Conservation (phyloP, 2,797 vertebrate species). For the Chrysocyon brachyurus region DNA sequence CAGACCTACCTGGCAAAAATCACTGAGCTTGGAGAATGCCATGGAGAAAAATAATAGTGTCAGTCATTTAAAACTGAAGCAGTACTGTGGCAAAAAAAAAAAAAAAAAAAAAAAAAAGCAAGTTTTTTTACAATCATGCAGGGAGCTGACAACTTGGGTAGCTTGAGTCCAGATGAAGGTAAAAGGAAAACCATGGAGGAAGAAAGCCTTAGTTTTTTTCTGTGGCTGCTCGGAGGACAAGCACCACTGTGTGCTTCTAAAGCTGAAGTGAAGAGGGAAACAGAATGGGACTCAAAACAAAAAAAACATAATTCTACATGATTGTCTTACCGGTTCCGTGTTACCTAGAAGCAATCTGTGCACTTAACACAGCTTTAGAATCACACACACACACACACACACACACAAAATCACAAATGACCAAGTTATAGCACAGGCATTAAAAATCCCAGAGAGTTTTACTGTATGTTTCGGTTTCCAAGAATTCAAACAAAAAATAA, state of each 20-base stretch:
- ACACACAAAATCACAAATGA: neutral
- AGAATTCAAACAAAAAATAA: conserved; percentile 2
- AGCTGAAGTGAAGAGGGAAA: neutral
- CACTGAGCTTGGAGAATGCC: neutral
- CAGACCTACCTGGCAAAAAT: neutral
- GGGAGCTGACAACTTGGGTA: neutral
- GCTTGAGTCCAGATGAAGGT: neutral
- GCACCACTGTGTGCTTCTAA: neutral
- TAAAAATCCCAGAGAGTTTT: neutral
- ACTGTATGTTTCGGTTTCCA: neutral
- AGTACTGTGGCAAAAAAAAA: neutral
- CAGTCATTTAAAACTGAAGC: neutral
- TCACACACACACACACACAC: too few species aligned
- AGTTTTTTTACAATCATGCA: neutral
- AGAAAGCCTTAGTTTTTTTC: neutral
- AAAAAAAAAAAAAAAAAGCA: neutral
- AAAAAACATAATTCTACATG: neutral
- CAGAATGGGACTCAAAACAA: neutral
- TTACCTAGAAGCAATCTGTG: neutral
- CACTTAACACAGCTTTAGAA: neutral
- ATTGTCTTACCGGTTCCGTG: neutral
- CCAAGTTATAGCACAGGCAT: neutral
- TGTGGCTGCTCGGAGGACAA: neutral
- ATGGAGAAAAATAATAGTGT: neutral
- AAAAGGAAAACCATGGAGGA: neutral